Percentiles rank a stretch among this genome's conserved stretches.
Evolutionary conservation across 1,140 invertebrate genomes (phyloP).

Genomic region (Zaprionus africanus): DNA sequence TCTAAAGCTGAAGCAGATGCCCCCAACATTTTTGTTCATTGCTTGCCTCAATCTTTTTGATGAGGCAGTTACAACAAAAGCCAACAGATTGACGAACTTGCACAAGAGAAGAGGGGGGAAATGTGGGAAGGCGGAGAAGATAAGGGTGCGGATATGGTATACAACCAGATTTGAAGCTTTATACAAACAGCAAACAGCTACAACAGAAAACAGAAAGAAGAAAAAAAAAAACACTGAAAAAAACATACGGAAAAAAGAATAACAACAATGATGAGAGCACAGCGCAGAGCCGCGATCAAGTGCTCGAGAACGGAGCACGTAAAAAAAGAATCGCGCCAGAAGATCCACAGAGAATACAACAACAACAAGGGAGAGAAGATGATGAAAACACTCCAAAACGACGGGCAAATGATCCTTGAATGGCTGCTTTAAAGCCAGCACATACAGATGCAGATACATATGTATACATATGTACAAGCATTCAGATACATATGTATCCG

Average conservation of each 20-base stretch:
- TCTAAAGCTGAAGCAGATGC: constrained; percentile 27
- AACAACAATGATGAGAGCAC: constrained; percentile 60
- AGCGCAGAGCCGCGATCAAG: constrained; percentile 67
- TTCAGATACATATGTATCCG: constrained; percentile 18
- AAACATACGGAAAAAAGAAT: constrained; percentile 33
- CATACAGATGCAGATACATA: constrained; percentile 32
- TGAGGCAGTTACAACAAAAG: constrained; percentile 74
- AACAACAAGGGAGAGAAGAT: constrained; percentile 26
- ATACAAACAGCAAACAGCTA: constrained; percentile 69
- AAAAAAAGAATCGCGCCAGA: constrained; percentile 15
- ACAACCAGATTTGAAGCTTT: constrained; percentile 82
- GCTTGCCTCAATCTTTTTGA: constrained; percentile 64
- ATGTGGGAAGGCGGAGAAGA: background rate
- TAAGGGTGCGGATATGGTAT: constrained; percentile 36
- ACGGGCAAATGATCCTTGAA: constrained; percentile 73
- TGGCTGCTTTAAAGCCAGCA: constrained; percentile 27
- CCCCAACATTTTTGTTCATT: constrained; percentile 39
- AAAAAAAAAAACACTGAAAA: constrained; percentile 10
- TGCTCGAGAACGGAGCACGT: constrained; percentile 61
- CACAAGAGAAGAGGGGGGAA: too few species aligned
- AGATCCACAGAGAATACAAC: constrained; percentile 28
- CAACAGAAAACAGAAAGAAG: constrained; percentile 6
- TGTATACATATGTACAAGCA: constrained; percentile 28
- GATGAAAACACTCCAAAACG: constrained; percentile 58
- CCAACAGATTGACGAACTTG: constrained; percentile 55